These are phyloP conservation scores for Drosophila lini DNA, from an alignment of 1,140 invertebrate species.

Conservation along the genomic window DNA sequence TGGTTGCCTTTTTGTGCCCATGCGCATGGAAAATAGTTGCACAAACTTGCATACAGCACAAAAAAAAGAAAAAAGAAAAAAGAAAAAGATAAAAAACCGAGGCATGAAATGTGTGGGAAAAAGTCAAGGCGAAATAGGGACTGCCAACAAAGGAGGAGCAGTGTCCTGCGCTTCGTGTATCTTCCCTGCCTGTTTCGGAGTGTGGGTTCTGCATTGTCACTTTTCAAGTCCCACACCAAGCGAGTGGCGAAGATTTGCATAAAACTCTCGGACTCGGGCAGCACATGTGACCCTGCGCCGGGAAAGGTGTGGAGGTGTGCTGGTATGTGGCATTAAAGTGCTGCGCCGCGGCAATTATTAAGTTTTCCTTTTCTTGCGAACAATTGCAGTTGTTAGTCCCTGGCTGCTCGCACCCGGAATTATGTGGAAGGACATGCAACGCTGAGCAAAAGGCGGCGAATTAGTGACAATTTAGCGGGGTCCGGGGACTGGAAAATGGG, in stretches of 20 bases:
- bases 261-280: constrained; percentile 45
- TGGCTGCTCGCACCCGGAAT: constrained; percentile 39
- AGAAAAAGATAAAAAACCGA: constrained; percentile 34
- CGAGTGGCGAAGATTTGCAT: constrained; percentile 65
- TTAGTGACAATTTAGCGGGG: constrained; percentile 78
- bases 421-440: constrained; percentile 62
- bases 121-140: constrained; percentile 26
- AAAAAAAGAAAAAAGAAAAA: constrained; percentile 25
- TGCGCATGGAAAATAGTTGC: constrained; percentile 82
- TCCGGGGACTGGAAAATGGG: background rate
- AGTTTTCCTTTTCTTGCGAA: constrained; percentile 47
- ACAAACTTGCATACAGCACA: constrained; percentile 70
- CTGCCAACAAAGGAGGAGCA: constrained; percentile 46
- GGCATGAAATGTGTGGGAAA: constrained; percentile 46
- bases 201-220: constrained; percentile 47
- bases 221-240: constrained; percentile 41
- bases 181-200: constrained; percentile 26
- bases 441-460: constrained; percentile 69
- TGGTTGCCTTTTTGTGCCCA: constrained; percentile 79
- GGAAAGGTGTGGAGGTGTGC: background rate
- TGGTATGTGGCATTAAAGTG: constrained; percentile 45
- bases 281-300: constrained; percentile 25
- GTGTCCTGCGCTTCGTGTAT: constrained; percentile 35
- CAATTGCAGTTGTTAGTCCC: constrained; percentile 66
- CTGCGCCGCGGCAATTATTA: constrained; percentile 55